phyloP scores from a whole-genome alignment of 2,797 vertebrate genomes.

The Lagodon rhomboides region DNA sequence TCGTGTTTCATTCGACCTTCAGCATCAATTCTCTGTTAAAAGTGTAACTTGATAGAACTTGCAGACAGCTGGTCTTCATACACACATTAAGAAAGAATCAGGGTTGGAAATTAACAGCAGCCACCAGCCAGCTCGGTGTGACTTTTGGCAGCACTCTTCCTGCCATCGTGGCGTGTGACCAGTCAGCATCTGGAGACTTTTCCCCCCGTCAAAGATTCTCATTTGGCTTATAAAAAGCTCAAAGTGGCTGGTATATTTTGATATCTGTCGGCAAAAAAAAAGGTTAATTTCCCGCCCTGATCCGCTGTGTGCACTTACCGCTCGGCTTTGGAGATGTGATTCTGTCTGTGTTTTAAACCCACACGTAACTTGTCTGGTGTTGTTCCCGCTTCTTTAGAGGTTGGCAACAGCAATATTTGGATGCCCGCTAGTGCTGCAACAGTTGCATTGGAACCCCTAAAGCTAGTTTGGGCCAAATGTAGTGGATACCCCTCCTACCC shows the following conservation, averaged over 20 bases:
- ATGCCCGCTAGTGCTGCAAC: constrained; percentile 94
- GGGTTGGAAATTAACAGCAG: constrained; percentile 47
- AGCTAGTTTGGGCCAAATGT: constrained; percentile 99
- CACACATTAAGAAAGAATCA: constrained; percentile 33
- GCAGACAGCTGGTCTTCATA: constrained; percentile 52
- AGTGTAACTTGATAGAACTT: constrained; percentile 13
- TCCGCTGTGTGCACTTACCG: constrained; percentile 39
- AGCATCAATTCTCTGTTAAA: neutral
- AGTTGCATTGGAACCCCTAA: constrained; percentile 95
- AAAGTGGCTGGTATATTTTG: constrained; percentile 42
- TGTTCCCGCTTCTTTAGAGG: constrained; percentile 90
- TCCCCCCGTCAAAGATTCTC: constrained; percentile 26
- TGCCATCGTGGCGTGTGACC: constrained; percentile 52
- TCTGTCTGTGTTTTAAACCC: constrained; percentile 51
- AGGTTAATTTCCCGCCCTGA: constrained; percentile 51
- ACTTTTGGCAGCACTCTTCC: constrained; percentile 47
- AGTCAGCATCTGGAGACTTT: constrained; percentile 56
- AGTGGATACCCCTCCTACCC: constrained; percentile 99
- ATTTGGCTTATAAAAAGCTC: constrained; percentile 56
- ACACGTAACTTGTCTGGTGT: constrained; percentile 79
- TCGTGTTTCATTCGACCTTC: neutral
- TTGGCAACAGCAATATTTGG: constrained; percentile 98
- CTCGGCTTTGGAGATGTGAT: constrained; percentile 55
- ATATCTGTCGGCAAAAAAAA: constrained; percentile 40
- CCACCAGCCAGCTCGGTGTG: constrained; percentile 45